A percentile compares a stretch with the other conserved stretches of the same genome.
These are phyloP conservation scores for Caenorhabditis sp. DNA, from an alignment of 2,888 invertebrate species.

Conservation along the genomic window DNA sequence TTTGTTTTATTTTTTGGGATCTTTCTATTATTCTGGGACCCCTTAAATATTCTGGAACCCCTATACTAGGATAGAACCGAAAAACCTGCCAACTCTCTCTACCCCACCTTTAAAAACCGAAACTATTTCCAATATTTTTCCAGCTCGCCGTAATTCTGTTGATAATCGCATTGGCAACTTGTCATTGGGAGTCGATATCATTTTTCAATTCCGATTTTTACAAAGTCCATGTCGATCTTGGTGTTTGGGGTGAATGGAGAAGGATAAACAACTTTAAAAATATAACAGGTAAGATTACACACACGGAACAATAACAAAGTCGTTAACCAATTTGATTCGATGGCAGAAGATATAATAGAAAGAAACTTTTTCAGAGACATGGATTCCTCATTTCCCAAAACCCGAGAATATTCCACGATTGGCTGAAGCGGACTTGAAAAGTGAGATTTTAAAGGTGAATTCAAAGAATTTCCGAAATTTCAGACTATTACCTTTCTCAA, in stretches of 20 bases:
- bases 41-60: too few relatives aligned
- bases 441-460: slow-evolving; percentile 39
- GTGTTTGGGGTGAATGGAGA: slow-evolving; percentile 69
- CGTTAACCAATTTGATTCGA: background rate
- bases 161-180: slow-evolving; percentile 58
- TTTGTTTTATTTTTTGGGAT: too few relatives aligned
- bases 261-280: slow-evolving; percentile 40
- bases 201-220: slow-evolving; percentile 62
- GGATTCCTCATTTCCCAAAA: slow-evolving; percentile 69
- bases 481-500: slow-evolving; percentile 69
- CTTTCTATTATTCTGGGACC: too few relatives aligned
- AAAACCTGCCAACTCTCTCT: too few relatives aligned
- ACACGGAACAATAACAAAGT: background rate
- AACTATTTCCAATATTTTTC: too few relatives aligned
- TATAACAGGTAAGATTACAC: slow-evolving; percentile 11
- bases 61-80: too few relatives aligned
- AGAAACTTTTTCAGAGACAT: slow-evolving; percentile 61
- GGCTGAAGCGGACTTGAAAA: slow-evolving; percentile 65
- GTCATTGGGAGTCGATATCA: slow-evolving; percentile 62
- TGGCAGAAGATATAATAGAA: too few relatives aligned
- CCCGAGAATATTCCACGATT: slow-evolving; percentile 62
- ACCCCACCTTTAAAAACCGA: too few relatives aligned
- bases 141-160: slow-evolving; percentile 59
- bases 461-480: slow-evolving; percentile 7
- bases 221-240: slow-evolving; percentile 58